Evolutionary conservation across 2,888 invertebrate genomes (phyloP).

Genomic region (Perizoma flavofasciatum): DNA sequence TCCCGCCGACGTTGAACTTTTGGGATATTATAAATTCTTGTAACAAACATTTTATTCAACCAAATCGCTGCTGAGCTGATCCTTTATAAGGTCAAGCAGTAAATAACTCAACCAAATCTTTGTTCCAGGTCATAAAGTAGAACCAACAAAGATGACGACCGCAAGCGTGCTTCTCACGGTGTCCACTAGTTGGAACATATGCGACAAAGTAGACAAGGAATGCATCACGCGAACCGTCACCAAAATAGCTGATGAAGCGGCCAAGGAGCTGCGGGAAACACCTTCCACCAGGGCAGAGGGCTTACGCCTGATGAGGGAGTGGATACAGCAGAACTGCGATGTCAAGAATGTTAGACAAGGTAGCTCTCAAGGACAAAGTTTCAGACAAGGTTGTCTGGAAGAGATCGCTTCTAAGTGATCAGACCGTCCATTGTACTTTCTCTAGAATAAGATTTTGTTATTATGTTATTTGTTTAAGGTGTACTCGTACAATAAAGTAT

Average conservation of each 20-base stretch:
- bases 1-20: no score
- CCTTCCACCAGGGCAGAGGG: conserved; percentile 85
- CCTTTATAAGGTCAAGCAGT: no score
- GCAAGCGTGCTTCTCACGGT: conserved; percentile 71
- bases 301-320: conserved; percentile 86
- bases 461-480: no score
- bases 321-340: conserved; percentile 88
- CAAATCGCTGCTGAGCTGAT: no score
- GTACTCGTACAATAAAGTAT: no score
- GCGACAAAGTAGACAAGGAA: conserved; percentile 66
- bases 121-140: conserved; percentile 17
- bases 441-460: no score
- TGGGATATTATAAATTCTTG: no score
- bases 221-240: conserved; percentile 48
- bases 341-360: conserved; percentile 87
- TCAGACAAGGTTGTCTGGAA: no score
- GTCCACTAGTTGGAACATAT: conserved; percentile 64
- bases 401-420: no score
- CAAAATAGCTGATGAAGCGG: conserved; percentile 77
- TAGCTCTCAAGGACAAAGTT: no score
- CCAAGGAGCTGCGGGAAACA: conserved; percentile 88
- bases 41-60: no score
- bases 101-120: neutral
- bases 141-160: conserved; percentile 62
- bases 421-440: no score